Conservation (phyloP, 2,113 vertebrate species). For the Barnardius zonarius region DNA sequence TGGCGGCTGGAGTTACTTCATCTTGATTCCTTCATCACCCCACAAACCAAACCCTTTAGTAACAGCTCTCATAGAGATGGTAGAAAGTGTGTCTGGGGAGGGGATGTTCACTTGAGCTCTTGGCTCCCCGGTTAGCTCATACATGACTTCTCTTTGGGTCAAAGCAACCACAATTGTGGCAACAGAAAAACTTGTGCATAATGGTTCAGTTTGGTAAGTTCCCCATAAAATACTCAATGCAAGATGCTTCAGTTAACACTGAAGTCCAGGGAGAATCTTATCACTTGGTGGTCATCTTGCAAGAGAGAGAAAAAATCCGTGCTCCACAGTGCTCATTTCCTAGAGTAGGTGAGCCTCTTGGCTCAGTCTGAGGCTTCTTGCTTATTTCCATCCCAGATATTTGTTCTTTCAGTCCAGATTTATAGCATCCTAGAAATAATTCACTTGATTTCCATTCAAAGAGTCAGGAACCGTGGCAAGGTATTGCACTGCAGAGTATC, state of each 20-base stretch:
- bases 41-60: neutral
- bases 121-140: neutral
- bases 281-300: neutral
- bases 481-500: neutral
- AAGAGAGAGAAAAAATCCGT: neutral
- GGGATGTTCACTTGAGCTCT: neutral
- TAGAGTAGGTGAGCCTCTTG: conserved; percentile 1
- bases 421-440: conserved; percentile 33
- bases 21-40: neutral
- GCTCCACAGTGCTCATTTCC: neutral
- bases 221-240: neutral
- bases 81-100: neutral
- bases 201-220: neutral
- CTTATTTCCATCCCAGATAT: neutral
- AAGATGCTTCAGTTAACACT: conserved; percentile 13
- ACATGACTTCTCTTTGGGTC: neutral
- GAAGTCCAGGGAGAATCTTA: conserved; percentile 36
- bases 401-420: conserved; percentile 36
- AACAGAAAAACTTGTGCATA: neutral
- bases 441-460: conserved; percentile 1
- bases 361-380: conserved; percentile 21
- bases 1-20: neutral
- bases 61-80: neutral
- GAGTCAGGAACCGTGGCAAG: neutral
- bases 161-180: neutral